Evolutionary conservation across 2,888 invertebrate species (phyloP).

Genomic region (Tipula confusa): DNA sequence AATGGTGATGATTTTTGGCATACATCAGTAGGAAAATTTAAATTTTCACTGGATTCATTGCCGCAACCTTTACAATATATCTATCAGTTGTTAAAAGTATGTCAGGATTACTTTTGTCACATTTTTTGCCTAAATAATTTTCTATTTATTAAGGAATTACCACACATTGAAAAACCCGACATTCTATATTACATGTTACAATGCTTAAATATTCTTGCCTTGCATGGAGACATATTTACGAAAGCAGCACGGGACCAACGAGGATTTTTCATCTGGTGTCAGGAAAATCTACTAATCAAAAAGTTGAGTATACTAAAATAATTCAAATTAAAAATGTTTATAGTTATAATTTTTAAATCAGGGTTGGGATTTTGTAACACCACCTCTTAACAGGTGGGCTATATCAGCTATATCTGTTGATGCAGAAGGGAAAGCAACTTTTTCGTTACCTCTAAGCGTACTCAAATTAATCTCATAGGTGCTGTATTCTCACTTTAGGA

Average conservation of each 20-base stretch:
- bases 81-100: slow-evolving; percentile 72
- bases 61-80: slow-evolving; percentile 92
- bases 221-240: slow-evolving; percentile 90
- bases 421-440: too few relatives aligned
- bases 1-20: slow-evolving; percentile 86
- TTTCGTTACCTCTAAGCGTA: too few relatives aligned
- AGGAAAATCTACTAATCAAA: slow-evolving; percentile 89
- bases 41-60: slow-evolving; percentile 82
- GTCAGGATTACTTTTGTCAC: background rate
- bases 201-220: slow-evolving; percentile 82
- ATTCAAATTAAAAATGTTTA: background rate
- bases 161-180: slow-evolving; percentile 80
- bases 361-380: too few relatives aligned
- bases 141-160: slow-evolving; percentile 59
- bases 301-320: slow-evolving; percentile 57
- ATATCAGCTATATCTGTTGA: too few relatives aligned
- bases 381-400: too few relatives aligned
- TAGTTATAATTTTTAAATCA: too few relatives aligned
- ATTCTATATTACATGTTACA: slow-evolving; percentile 89
- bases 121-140: background rate
- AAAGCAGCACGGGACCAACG: slow-evolving; percentile 83
- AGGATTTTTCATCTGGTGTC: slow-evolving; percentile 92
- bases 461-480: too few relatives aligned
- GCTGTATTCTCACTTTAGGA: too few relatives aligned
- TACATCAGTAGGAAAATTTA: slow-evolving; percentile 88